Evolutionary conservation across 2,113 vertebrate species (phyloP), one percentile per base, ranked within the genome.

Genomic region (Pogonocichla stellata): DNA sequence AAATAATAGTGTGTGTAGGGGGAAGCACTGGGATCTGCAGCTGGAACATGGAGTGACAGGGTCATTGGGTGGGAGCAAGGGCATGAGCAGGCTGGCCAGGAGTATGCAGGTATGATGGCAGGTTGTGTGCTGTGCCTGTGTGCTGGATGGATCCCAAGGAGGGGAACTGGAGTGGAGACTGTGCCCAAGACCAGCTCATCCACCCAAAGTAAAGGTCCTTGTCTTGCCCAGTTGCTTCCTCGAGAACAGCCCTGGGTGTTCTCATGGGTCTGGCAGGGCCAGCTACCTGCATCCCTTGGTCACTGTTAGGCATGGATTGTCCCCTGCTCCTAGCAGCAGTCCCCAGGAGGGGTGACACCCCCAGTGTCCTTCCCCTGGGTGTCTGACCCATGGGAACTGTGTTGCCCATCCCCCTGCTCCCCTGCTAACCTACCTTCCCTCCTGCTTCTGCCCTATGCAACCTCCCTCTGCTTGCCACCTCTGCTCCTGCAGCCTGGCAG

Each of bases 251-350:
- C 31, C 43, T 36, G 31, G 6, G 17, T 60, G 31, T 29, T 51
- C 38, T 31, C 1, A 2, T 1, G 2, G 42, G 19, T 45, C 73
- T 53, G 61, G 26, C 48, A 60, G 40, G 19, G n/a, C 28, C 4
- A 6, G 11, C 47, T 58, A 22, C 48, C 42, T 33, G 31, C 60
- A 10, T 36, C 26, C 23, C 40, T 45, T 33, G n/a, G 28, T 72
- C 72, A 58, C 36, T 70, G 45, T 24, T 40, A n/a, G 1, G 1
- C 0, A 2, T 19, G 23, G 23, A 6, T 43, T 13, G 3, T 57
- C 19, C 36, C 23, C 8, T 69, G 45, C 58, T 72, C 66, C 31
- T 45, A 72, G 47, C 43, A 88, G 48, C 29, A 69, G 62, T 29
- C 33, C 61, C 19, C 31, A 53, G 19, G 29, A 92, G 48, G 22